Evolutionary conservation across 2,888 invertebrate genomes (phyloP), one percentile per base, ranked within the genome.

Genomic region (Caradrina clavipalpis): DNA sequence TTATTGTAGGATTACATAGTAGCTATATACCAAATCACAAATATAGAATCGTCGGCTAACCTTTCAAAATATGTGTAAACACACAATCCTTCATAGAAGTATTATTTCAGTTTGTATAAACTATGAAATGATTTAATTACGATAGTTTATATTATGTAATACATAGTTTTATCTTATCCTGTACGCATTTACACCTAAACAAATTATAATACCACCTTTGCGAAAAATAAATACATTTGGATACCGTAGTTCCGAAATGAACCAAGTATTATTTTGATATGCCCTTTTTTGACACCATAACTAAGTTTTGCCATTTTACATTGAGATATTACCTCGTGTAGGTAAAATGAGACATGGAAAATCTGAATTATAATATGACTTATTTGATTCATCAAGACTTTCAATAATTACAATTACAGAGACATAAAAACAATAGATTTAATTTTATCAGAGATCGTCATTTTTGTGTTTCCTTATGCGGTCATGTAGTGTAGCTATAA

Each of bases 121-220:
- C 15, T 35, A 63, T 50, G 31, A 57, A 42, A 21, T 73, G 2
- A 11, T 26, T 13, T 31, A 19, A 21, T 0, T 70, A 26, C 8
- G 26, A 63, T 70, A 73, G 17, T 47, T 59, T 55, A 49, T 54
- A 39, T 67, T 67, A 42, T 49, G 15, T 31, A 57, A 42, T 51
- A 17, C 45, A 35, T 58, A 57, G 19, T 59, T 51, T 54, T 47
- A 59, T 39, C 61, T 65, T 51, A 57, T 49, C n/a, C 22, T 57
- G 31, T 64, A 71, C 17, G n/a, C 58, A 70, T 76, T 67, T 80
- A 65, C 17, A 35, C 59, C 42, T 82, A 63, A 51, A 60, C 42
- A 54, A 13, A 60, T 53, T 73, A 68, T 62, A 77, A 66, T 81
- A 83, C 81, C 81, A 83, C 84, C 84, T 78, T 81, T 78, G 57